Evolutionary conservation across 1,140 invertebrate genomes (phyloP).

Genomic region (Monomorium pharaonis): DNA sequence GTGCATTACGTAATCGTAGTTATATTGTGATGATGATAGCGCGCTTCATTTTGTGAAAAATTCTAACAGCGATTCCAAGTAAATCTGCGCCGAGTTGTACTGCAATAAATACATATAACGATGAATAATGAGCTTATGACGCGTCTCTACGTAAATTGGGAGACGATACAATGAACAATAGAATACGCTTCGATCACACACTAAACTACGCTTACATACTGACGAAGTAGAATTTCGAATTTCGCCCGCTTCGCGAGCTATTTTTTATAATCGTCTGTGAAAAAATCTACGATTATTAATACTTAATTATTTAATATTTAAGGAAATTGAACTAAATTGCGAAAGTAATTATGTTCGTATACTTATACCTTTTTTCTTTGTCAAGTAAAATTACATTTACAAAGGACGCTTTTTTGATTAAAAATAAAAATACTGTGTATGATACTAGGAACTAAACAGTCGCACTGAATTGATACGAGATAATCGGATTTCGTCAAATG

Average conservation of each 20-base stretch:
- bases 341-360: not conserved
- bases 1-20: not conserved
- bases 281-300: not conserved
- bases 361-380: not conserved
- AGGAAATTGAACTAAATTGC: slow-evolving; percentile 1
- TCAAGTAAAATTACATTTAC: not conserved
- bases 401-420: not conserved
- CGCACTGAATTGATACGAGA: not conserved
- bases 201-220: slow-evolving; percentile 64
- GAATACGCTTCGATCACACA: slow-evolving; percentile 59
- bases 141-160: slow-evolving; percentile 7
- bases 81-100: slow-evolving; percentile 35
- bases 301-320: not conserved
- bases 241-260: not conserved
- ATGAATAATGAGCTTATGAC: slow-evolving; percentile 30
- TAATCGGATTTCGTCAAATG: not conserved
- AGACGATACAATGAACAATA: slow-evolving; percentile 46
- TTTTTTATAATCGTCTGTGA: not conserved
- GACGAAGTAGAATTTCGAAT: slow-evolving; percentile 59
- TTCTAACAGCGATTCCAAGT: not conserved
- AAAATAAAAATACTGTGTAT: slow-evolving; percentile 4
- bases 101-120: slow-evolving; percentile 12
- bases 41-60: not conserved
- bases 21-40: not conserved
- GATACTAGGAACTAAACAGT: slow-evolving; percentile 46